These are phyloP conservation scores for Ploceus nigricollis DNA, from an alignment of 2,113 vertebrate species.

Conservation along the genomic window DNA sequence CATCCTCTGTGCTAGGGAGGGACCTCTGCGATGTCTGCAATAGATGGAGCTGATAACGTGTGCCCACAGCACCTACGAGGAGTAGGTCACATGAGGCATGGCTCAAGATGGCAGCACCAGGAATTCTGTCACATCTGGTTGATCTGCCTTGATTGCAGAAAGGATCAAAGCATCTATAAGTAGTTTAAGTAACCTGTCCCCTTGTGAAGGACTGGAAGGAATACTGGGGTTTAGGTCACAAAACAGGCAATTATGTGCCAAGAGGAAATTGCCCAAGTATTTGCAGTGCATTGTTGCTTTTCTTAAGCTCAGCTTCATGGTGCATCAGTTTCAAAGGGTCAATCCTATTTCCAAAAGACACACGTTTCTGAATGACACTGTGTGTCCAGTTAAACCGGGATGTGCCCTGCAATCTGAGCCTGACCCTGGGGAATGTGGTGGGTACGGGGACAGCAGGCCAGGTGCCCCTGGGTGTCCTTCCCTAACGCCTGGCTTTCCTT, in stretches of 20 bases:
- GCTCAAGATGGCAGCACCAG: background rate
- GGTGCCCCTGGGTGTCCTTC: background rate
- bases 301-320: background rate
- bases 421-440: background rate
- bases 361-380: background rate
- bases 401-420: background rate
- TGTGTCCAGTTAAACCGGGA: background rate
- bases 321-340: background rate
- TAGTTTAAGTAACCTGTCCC: background rate
- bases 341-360: background rate
- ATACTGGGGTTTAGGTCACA: constrained; percentile 14
- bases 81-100: background rate
- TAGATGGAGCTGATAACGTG: constrained; percentile 37
- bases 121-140: background rate
- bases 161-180: background rate
- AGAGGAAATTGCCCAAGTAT: constrained; percentile 11
- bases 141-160: background rate
- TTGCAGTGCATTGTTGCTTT: background rate
- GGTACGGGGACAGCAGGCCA: background rate
- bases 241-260: background rate
- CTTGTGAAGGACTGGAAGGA: background rate
- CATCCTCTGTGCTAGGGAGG: constrained; percentile 29
- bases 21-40: background rate
- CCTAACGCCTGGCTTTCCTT: background rate
- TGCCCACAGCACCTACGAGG: background rate